A percentile compares a stretch with the other conserved stretches of the same genome.
phyloP scores from a whole-genome alignment of 2,888 invertebrate genomes.

The Furcula furcula region DNA sequence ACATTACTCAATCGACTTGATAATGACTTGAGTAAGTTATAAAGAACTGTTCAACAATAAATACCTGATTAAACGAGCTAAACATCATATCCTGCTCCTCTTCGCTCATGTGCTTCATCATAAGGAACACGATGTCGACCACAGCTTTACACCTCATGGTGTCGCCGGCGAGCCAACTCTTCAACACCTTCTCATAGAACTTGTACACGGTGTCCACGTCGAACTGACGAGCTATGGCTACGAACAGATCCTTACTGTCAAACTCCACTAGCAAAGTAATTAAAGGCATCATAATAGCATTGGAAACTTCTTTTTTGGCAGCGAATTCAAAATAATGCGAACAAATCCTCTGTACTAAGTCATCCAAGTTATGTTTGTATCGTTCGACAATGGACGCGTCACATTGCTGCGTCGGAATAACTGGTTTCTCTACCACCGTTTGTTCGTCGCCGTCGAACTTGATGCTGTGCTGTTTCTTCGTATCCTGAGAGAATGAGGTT shows the following conservation, averaged over 20 bases:
- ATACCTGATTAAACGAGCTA: conserved; percentile 79
- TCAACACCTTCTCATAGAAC: conserved; percentile 60
- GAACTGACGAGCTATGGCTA: conserved; percentile 63
- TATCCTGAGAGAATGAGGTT: conserved; percentile 35
- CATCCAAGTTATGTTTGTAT: conserved; percentile 68
- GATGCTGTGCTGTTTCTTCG: conserved; percentile 44
- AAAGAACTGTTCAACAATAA: too few species aligned
- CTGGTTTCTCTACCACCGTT: neutral
- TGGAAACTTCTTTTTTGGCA: conserved; percentile 55
- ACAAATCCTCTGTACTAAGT: conserved; percentile 68
- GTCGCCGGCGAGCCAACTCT: conserved; percentile 74
- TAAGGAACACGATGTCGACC: conserved; percentile 83
- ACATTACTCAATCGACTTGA: too few species aligned
- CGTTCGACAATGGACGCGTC: conserved; percentile 36
- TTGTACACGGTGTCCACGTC: conserved; percentile 28
- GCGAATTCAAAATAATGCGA: conserved; percentile 81
- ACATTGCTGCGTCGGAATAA: conserved; percentile 5
- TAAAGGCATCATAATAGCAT: conserved; percentile 72
- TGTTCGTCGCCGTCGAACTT: conserved; percentile 45
- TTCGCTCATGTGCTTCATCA: conserved; percentile 78
- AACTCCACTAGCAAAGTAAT: conserved; percentile 81
- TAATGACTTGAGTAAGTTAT: too few species aligned
- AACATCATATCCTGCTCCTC: conserved; percentile 80
- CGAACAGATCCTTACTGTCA: conserved; percentile 75
- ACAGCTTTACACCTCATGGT: conserved; percentile 76